Evolutionary conservation across 2,113 vertebrate species (phyloP), one percentile per base, ranked within the genome.

Genomic region (Arenaria interpres): DNA sequence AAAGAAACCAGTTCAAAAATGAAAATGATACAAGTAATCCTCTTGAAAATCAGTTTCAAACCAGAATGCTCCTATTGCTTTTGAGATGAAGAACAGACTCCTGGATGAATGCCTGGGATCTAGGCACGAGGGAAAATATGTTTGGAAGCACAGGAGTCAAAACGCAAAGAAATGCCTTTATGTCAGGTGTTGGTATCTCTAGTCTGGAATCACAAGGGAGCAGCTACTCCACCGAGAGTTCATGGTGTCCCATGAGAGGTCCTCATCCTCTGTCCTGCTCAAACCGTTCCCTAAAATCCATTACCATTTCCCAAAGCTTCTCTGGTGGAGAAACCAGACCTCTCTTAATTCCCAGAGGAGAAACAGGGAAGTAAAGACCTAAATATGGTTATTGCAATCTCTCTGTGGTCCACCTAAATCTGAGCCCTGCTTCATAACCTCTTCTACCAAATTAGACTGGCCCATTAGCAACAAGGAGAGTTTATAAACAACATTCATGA

Each of bases 241-340:
- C 25, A 21, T 10, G 22, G 18, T 35, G 39, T 59, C 37, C 57
- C 22, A 6, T 4, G 50, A 63, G 14, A 74, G 21, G 7, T 45
- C 23, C 22, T 59, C 14, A 30, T 7, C 16, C 3, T 0, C 15
- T 5, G 1, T 20, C 22, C 20, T 27, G 8, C 14, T 27, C 32
- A 43, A 48, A 54, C 11, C 8, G 2, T 30, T 46, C 11, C 14
- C 43, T 48, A 6, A 17, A 60, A 21, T 14, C 32, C n/a, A 64
- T n/a, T 25, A 50, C 8, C 20, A 12, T 14, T 75, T 54, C 32
- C 41, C 35, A 88, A 50, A 75, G 15, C 4, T 64, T 66, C 51
- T 43, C 23, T 32, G 19, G 7, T 27, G 16, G 16, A 41, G 20
- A 74, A 57, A 79, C 28, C 27, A 64, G 28, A 17, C 17, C 10